Evolutionary conservation across 2,888 invertebrate genomes (phyloP), one percentile per base, ranked within the genome.

Genomic region (Caenorhabditis plicata): DNA sequence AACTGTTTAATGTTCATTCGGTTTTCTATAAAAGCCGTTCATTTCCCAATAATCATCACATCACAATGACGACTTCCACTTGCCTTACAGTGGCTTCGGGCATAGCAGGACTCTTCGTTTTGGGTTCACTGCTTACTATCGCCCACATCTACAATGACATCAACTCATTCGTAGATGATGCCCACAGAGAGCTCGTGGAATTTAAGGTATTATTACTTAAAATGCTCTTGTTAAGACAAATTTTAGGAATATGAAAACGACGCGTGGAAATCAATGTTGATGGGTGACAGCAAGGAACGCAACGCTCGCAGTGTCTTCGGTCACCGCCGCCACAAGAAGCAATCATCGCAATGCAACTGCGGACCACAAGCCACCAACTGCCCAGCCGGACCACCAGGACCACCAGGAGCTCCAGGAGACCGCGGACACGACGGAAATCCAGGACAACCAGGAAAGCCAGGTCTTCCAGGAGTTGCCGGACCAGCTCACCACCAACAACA

Each of bases 401-500:
- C 66, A 41, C 62, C 62, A 47, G 66, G 66, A 60, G 52, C 45
- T 22, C 66, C 62, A 38, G 65, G 66, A 66, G 50, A 31, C 11
- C 51, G n/a, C n/a, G n/a, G n/a, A n/a, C n/a, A n/a, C n/a, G 53
- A 53, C 53, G 53, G 53, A 49, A 25, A 27, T n/a, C 53, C 58
- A 13, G 64, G 64, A 60, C 52, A 42, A 3, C 55, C 54, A 36
- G 64, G 63, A 44, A 45, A 49, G 41, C 45, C 56, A 23, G 62
- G 62, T 42, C 64, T 58, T 29, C 64, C 64, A 36, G 73, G 73
- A 62, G 55, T 52, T 5, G 64, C 69, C 36, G 73, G 74, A 49
- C 61, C 55, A 44, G 13, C 31, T 29, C 13, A 11, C 31, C 31
- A 29, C 9, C 9, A 29, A 9, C 9, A 29, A 9, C 31, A 29